phyloP scores from a whole-genome alignment of 2,888 invertebrate genomes.

The Hirtodrosophila confusa region DNA sequence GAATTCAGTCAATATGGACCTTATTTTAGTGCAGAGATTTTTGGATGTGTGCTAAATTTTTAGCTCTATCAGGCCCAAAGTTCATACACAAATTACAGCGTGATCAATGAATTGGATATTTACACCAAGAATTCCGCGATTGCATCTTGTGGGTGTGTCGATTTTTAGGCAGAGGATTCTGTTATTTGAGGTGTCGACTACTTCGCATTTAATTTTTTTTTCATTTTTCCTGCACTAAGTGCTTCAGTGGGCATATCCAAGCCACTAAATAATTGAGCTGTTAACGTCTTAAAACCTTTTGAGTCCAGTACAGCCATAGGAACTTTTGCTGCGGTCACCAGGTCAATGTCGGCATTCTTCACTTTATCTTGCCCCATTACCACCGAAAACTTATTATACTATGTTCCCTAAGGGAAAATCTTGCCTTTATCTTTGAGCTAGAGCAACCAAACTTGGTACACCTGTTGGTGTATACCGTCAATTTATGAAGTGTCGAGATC shows the following conservation, averaged over 20 bases:
- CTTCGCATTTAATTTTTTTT: not conserved
- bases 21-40: not conserved
- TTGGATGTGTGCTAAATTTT: not conserved
- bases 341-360: not conserved
- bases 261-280: not conserved
- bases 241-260: not conserved
- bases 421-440: too few relatives aligned
- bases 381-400: too few relatives aligned
- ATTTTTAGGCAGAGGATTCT: not conserved
- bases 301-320: not conserved
- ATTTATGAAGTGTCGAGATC: too few relatives aligned
- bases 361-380: not conserved
- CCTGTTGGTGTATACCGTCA: too few relatives aligned
- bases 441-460: too few relatives aligned
- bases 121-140: too few relatives aligned
- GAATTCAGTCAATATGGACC: not conserved
- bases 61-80: not conserved
- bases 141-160: not conserved
- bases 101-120: too few relatives aligned
- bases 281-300: too few relatives aligned
- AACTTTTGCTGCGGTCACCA: constrained; percentile 1
- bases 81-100: too few relatives aligned
- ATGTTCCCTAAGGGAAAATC: too few relatives aligned
- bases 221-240: not conserved
- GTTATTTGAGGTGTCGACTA: not conserved